Conservation (phyloP, 2,113 vertebrate genomes). For the Emydura subglobosa region DNA sequence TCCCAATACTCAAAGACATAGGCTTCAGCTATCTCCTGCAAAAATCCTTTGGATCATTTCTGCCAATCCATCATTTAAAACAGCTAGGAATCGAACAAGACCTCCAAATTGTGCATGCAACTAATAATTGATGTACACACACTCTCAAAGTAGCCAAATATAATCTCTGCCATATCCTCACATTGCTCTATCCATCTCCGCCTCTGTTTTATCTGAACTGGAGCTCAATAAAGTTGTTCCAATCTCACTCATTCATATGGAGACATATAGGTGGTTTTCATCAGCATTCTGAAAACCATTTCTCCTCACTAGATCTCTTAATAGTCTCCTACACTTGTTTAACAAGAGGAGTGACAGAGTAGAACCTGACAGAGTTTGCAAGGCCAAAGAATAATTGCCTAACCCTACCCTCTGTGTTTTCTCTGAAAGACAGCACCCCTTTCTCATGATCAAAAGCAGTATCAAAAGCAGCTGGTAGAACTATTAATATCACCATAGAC, state of each 20-base stretch:
- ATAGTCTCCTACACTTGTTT: not conserved
- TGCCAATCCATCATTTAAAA: not conserved
- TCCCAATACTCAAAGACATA: not conserved
- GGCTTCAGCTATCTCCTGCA: not conserved
- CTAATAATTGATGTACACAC: not conserved
- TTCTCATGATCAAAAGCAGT: not conserved
- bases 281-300: not conserved
- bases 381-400: conserved; percentile 4
- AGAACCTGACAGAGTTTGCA: not conserved
- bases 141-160: not conserved
- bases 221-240: not conserved
- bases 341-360: not conserved
- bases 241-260: not conserved
- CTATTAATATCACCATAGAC: not conserved
- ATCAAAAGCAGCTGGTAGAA: not conserved
- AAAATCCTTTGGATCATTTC: not conserved
- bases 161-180: not conserved
- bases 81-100: not conserved
- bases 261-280: conserved; percentile 35
- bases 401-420: not conserved
- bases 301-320: conserved; percentile 2
- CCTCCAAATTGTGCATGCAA: not conserved
- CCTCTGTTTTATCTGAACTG: not conserved
- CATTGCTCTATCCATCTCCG: not conserved
- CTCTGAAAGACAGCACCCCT: not conserved